Evolutionary conservation across 2,113 vertebrate genomes (phyloP), one percentile per base, ranked within the genome.

Genomic region (Lathamus discolor): DNA sequence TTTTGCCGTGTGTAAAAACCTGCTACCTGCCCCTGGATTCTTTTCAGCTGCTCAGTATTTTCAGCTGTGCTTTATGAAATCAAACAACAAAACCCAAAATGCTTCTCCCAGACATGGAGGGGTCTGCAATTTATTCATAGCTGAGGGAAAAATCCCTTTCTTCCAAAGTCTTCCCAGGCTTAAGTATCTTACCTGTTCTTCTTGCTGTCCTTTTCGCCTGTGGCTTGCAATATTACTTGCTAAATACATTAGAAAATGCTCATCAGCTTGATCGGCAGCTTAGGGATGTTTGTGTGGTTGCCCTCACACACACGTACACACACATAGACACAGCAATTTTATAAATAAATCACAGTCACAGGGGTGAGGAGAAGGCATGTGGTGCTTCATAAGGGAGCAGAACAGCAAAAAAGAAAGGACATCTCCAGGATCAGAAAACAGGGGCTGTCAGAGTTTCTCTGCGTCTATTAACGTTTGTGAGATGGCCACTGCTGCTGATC

Each of bases 301-400:
- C 80, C 91, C 92, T 88, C 80, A 93, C 76, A 83, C 59, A 37
- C 7, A 16, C 2, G 0, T n/a, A 16, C 61, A 54, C 22, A 72
- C 63, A 68, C 29, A 86, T 54, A 74, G 39, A 76, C 1, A 1
- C 51, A 91, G 69, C 77, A 89, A 84, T 95, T 95, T 95, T 94
- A 89, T 88, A 96, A 96, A 95, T 92, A 91, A 95, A 94, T 84
- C 86, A 97, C 81, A 90, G 80, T 94, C 51, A 44, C 41, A 86
- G 62, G 41, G 90, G 86, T 93, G 69, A 95, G 54, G 31, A 95
- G 74, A 94, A 92, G 92, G 80, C 83, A 92, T 33, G 69, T 17
- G 62, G 83, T 70, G 19, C 62, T 86, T 86, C 2, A 1, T 18
- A 86, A 55, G 10, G 66, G 31, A 96, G 70, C 9, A 84, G 57